These are phyloP conservation scores for Azemiops feae DNA, from an alignment of 2,113 vertebrate genomes.

Conservation along the genomic window DNA sequence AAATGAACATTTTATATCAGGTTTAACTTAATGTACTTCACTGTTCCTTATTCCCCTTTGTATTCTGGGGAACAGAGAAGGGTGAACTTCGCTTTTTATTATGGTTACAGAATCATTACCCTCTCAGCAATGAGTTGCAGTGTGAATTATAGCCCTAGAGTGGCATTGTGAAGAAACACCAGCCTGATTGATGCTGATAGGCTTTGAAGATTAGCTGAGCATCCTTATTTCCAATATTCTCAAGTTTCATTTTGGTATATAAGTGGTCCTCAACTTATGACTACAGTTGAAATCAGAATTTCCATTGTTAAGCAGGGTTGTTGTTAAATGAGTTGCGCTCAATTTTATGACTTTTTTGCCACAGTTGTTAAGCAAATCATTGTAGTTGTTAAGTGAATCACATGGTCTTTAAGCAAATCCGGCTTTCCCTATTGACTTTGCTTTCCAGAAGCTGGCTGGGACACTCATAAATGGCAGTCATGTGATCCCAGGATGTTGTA, in stretches of 20 bases:
- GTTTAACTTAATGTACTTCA: neutral
- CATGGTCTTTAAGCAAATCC: neutral
- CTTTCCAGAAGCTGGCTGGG: neutral
- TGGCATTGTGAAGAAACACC: accelerated
- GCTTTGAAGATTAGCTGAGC: accelerated
- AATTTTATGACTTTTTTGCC: neutral
- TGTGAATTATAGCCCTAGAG: neutral
- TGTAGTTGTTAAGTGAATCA: neutral
- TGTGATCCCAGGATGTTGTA: neutral
- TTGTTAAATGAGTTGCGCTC: neutral
- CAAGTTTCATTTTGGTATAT: neutral
- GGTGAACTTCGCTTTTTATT: neutral
- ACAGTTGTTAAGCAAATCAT: neutral
- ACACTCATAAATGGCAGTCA: neutral
- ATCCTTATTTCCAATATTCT: neutral
- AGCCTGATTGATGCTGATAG: neutral
- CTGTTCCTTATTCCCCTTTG: neutral
- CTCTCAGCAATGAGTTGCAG: neutral
- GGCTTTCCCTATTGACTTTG: neutral
- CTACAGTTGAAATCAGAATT: neutral
- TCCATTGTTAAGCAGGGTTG: neutral
- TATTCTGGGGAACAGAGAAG: neutral
- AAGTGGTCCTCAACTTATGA: neutral
- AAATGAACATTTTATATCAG: neutral
- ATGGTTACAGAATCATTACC: neutral